Evolutionary conservation across 2,113 vertebrate species (phyloP).

Genomic region (Peromyscus polionotus): DNA sequence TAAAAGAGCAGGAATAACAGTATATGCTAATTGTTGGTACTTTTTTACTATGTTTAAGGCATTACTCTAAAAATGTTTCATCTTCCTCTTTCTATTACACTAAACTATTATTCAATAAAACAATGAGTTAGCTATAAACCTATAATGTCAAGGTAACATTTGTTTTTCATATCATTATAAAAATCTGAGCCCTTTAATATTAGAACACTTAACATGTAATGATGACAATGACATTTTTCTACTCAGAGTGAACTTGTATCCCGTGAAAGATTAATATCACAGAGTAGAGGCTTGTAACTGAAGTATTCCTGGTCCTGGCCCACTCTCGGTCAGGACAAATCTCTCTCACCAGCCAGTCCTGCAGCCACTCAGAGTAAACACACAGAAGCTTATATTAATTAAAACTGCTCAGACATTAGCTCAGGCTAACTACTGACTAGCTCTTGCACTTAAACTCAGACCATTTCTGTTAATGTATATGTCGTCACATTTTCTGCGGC

Average conservation of each 20-base stretch:
- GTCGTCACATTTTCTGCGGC: no score
- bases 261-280: neutral
- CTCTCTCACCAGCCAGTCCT: no score
- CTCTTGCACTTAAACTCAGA: no score
- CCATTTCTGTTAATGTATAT: no score
- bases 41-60: neutral
- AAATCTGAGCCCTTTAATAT: neutral
- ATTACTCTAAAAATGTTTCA: neutral
- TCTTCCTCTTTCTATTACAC: neutral
- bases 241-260: neutral
- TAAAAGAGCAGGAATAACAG: neutral
- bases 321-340: no score
- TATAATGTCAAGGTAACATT: constrained; percentile 10
- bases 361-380: no score
- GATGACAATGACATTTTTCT: neutral
- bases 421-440: no score
- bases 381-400: no score
- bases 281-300: neutral
- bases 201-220: neutral
- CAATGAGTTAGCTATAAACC: neutral
- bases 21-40: neutral
- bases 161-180: constrained; percentile 14
- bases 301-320: no score
- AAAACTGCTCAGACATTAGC: no score
- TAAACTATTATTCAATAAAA: neutral